Conservation (phyloP, 2,797 vertebrate species). For the Pseudochromis fuscus region DNA sequence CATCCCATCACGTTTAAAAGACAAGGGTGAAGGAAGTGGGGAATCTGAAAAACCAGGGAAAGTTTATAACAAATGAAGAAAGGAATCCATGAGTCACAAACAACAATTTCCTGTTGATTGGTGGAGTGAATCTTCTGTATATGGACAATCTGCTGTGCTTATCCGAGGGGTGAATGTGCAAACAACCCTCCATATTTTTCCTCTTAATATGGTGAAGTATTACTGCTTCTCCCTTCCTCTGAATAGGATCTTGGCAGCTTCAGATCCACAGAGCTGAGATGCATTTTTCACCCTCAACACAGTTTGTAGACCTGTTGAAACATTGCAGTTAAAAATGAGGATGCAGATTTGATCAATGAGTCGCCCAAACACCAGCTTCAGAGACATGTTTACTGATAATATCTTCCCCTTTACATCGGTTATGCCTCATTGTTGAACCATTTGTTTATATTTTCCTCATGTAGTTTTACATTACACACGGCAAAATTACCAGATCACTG, state of each 20-base stretch:
- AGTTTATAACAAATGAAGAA: neutral
- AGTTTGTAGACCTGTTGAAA: slow-evolving; percentile 36
- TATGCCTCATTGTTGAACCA: slow-evolving; percentile 24
- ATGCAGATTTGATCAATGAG: slow-evolving; percentile 10
- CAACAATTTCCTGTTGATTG: slow-evolving; percentile 11
- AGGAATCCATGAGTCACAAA: slow-evolving; percentile 3
- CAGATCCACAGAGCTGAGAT: neutral
- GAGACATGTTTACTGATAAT: neutral
- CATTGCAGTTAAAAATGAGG: neutral
- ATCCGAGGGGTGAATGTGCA: neutral
- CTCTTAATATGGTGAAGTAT: slow-evolving; percentile 4
- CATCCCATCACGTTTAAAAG: slow-evolving; percentile 27
- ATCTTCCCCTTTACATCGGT: neutral
- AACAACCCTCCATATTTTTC: neutral
- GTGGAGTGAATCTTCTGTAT: neutral
- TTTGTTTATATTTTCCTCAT: slow-evolving; percentile 23
- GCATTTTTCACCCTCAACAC: slow-evolving; percentile 15
- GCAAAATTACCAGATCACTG: slow-evolving; percentile 29
- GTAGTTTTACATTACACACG: slow-evolving; percentile 9
- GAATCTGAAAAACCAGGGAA: neutral
- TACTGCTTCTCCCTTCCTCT: neutral
- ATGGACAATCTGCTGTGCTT: neutral
- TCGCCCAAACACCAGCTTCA: neutral
- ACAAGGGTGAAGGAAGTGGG: slow-evolving; percentile 1
- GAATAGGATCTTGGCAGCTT: slow-evolving; percentile 19